Percentiles rank a stretch among this genome's conserved stretches.
phyloP scores from a whole-genome alignment of 2,888 invertebrate genomes.

The Mycogona germanica region DNA sequence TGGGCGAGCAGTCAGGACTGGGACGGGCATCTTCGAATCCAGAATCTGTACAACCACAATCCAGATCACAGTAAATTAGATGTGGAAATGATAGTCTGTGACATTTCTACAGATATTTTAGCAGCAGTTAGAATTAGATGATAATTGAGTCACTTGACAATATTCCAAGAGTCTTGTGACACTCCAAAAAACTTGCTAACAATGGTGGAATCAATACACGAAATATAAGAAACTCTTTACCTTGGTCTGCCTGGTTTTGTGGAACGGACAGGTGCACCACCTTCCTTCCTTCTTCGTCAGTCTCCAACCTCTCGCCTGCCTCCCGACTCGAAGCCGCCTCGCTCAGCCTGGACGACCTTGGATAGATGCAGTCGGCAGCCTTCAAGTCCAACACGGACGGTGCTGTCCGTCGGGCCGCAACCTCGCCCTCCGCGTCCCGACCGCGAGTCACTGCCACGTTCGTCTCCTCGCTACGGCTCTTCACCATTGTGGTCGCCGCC shows the following conservation, averaged over 20 bases:
- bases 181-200: no score
- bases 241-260: constrained; percentile 12
- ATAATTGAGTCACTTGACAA: no score
- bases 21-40: constrained; percentile 15
- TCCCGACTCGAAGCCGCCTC: background rate
- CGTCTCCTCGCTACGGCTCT: background rate
- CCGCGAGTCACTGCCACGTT: background rate
- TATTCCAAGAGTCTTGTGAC: no score
- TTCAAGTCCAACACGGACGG: constrained; percentile 1
- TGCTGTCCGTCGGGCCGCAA: no score
- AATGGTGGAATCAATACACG: no score
- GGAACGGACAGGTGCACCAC: background rate
- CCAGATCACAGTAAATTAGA: no score
- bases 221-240: background rate
- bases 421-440: background rate
- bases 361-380: background rate
- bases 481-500: background rate
- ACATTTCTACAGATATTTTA: no score
- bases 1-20: constrained; percentile 8
- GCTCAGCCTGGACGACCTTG: background rate
- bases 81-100: no score
- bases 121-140: no score
- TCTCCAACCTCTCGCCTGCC: background rate
- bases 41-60: constrained; percentile 14
- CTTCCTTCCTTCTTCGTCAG: background rate